phyloP scores from a whole-genome alignment of 2,888 invertebrate genomes.

The Nymphalis c-album region DNA sequence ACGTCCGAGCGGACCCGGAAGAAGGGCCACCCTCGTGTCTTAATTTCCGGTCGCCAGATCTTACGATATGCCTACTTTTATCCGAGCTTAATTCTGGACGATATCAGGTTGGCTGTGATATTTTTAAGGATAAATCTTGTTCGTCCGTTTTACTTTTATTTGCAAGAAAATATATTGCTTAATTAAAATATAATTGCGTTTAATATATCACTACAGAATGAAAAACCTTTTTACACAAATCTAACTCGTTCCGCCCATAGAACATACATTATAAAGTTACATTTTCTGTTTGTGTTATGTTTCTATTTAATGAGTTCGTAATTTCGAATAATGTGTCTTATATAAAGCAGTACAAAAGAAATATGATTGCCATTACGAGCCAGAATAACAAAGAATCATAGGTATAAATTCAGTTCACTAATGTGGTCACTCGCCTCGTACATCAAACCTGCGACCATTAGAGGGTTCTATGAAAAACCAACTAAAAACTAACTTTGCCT shows the following conservation, averaged over 20 bases:
- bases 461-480: conserved; percentile 56
- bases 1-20: conserved; percentile 62
- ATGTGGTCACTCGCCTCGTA: conserved; percentile 50
- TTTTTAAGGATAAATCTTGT: conserved; percentile 19
- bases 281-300: neutral
- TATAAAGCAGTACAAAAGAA: conserved; percentile 22
- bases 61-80: conserved; percentile 51
- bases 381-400: conserved; percentile 42
- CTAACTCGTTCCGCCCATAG: too few species aligned
- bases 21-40: conserved; percentile 61
- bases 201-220: neutral
- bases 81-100: conserved; percentile 35
- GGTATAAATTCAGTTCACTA: conserved; percentile 45
- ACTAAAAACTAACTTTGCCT: conserved; percentile 65
- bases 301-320: conserved; percentile 8
- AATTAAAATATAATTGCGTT: neutral
- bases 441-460: conserved; percentile 56
- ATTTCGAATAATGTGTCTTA: conserved; percentile 11
- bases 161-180: neutral
- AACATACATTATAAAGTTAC: neutral
- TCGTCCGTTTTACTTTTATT: neutral
- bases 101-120: conserved; percentile 18
- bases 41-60: conserved; percentile 78
- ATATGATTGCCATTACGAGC: conserved; percentile 25
- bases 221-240: neutral